Percentiles rank a stretch among this genome's conserved stretches.
phyloP scores from a whole-genome alignment of 2,888 invertebrate species.

The Smittia sp. region DNA sequence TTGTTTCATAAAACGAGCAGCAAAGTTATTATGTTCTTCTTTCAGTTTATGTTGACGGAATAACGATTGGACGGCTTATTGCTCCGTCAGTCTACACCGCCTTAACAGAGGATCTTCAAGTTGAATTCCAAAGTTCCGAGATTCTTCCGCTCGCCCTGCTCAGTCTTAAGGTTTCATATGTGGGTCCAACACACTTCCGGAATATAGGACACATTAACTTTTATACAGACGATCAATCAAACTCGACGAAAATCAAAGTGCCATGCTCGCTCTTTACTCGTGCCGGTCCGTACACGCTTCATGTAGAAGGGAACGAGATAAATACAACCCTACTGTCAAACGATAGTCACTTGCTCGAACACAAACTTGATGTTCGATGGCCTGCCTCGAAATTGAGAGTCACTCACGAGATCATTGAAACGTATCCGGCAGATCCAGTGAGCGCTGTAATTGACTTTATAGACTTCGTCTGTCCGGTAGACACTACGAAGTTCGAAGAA shows the following conservation, averaged over 20 bases:
- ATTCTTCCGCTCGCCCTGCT: constrained; percentile 22
- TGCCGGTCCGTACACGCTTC: constrained; percentile 65
- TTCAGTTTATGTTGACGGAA: constrained; percentile 37
- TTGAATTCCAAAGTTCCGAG: constrained; percentile 36
- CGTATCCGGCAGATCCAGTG: constrained; percentile 74
- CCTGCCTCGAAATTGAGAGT: constrained; percentile 70
- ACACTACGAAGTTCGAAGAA: constrained; percentile 57
- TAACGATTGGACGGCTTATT: constrained; percentile 30
- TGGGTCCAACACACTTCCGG: constrained; percentile 18
- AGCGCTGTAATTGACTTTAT: constrained; percentile 73
- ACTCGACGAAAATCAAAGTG: constrained; percentile 56
- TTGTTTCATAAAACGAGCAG: not conserved
- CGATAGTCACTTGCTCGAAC: constrained; percentile 49
- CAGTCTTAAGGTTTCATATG: constrained; percentile 24
- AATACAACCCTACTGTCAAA: constrained; percentile 38
- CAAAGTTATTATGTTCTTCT: not conserved
- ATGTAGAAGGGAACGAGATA: constrained; percentile 48
- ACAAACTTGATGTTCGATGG: constrained; percentile 76
- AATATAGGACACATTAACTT: constrained; percentile 46
- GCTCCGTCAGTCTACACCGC: constrained; percentile 34
- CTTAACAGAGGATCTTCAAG: constrained; percentile 29
- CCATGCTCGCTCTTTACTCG: constrained; percentile 73
- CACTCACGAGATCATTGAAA: constrained; percentile 72
- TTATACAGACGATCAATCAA: constrained; percentile 43
- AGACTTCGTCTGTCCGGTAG: constrained; percentile 66